Conservation (phyloP, 2,797 vertebrate genomes). For the Cossypha caffra region DNA sequence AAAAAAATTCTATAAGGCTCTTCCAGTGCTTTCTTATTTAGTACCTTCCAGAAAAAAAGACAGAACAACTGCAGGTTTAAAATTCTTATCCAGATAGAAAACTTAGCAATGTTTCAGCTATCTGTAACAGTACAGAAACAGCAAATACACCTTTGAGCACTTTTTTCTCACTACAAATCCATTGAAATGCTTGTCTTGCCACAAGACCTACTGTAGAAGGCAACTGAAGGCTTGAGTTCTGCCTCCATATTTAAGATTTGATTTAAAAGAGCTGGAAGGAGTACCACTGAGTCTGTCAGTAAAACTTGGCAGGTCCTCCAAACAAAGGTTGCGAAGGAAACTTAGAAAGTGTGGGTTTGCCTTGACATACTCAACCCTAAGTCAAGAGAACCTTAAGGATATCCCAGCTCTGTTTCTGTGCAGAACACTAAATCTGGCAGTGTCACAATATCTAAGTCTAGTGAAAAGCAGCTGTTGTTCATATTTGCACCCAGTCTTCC, state of each 20-base stretch:
- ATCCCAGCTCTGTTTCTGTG: not conserved
- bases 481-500: not conserved
- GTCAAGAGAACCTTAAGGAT: not conserved
- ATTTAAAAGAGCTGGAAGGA: not conserved
- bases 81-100: not conserved
- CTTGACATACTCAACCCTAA: not conserved
- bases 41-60: not conserved
- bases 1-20: accelerated
- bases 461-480: not conserved
- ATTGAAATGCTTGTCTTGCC: not conserved
- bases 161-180: not conserved
- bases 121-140: not conserved
- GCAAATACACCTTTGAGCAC: not conserved
- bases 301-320: not conserved
- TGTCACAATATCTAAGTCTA: not conserved
- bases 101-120: not conserved
- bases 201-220: not conserved
- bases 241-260: not conserved
- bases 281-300: not conserved
- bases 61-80: not conserved
- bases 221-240: not conserved
- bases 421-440: not conserved
- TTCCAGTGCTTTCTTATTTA: not conserved
- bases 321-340: not conserved
- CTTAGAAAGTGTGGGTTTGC: not conserved